These are phyloP conservation scores for Taxidea taxus DNA, from an alignment of 2,113 vertebrate genomes.

Conservation along the genomic window DNA sequence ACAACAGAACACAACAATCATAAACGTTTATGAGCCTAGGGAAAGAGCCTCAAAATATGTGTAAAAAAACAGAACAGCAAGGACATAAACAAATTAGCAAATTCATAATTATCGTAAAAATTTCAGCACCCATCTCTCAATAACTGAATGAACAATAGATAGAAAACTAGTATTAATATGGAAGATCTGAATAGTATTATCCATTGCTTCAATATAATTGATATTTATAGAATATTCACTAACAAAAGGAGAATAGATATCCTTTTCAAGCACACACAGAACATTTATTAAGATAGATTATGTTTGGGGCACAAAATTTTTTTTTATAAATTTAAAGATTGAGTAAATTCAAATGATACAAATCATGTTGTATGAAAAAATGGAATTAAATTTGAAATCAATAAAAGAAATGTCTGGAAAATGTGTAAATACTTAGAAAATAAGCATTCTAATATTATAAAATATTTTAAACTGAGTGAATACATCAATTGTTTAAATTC, in stretches of 20 bases:
- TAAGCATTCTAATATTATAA: background rate
- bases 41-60: background rate
- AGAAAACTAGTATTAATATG: background rate
- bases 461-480: slow-evolving; percentile 9
- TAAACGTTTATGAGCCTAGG: background rate
- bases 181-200: background rate
- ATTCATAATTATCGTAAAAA: background rate
- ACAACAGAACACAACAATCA: background rate
- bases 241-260: background rate
- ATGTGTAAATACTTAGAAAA: background rate
- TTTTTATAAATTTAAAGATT: background rate
- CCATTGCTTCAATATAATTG: background rate
- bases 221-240: background rate
- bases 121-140: background rate
- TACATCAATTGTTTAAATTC: background rate
- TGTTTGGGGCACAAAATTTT: background rate
- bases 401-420: background rate
- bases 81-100: background rate
- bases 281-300: background rate
- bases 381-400: background rate
- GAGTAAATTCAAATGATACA: background rate
- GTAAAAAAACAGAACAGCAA: background rate
- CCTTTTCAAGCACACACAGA: background rate
- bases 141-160: background rate
- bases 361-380: background rate